Base-by-base conservation (phyloP, 1,140 invertebrate species). In the Ectropis grisescens region DNA sequence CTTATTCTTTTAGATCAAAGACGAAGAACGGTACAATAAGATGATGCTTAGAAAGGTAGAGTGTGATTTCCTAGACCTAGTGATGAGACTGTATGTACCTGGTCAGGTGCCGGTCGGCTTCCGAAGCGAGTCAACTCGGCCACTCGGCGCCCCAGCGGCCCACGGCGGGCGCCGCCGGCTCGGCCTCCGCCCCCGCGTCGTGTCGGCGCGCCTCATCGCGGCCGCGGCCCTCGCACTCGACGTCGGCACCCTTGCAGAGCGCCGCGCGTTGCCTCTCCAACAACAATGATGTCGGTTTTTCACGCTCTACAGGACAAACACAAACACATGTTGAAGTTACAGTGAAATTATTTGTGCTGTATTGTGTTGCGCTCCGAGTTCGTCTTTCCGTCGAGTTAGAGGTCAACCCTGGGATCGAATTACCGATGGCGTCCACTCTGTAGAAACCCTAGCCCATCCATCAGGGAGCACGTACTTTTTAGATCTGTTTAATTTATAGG, bases 101-200 rank as follows among this genome's bases (percentile, higher is more conserved):
- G 3, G 16, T 19, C 16, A 19, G 8, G 16, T 19, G 16, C 16
- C 16, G 3, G 16, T 19, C 16, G 16, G 16, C 16, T 4, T 19
- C 84, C 82, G 79, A 82, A 84, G 85, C 90, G 92, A 94, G 92
- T 94, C 92, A 94, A 93, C 93, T 94, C 83, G 92, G 92, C 92
- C 92, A 94, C 81, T 95, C 92, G 75, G 87, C 88, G 75, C 91
- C 92, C 92, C 91, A 94, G 46, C 91, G 89, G 64, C 91, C 91
- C 62, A 93, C 90, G 55, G 88, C 87, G 79, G 90, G 90, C 82
- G 89, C 85, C 39, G 60, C 64, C 33, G 70, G 49, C 56, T 75
- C 75, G 47, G 46, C 32, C 37, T 49, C 38, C 24, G 56, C 60
- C 44, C 33, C 37, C 11, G 25, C 24, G n/a, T n/a, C n/a, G n/a